Evolutionary conservation across 2,888 invertebrate species (phyloP), one percentile per base, ranked within the genome.

Genomic region (Alitta virens): DNA sequence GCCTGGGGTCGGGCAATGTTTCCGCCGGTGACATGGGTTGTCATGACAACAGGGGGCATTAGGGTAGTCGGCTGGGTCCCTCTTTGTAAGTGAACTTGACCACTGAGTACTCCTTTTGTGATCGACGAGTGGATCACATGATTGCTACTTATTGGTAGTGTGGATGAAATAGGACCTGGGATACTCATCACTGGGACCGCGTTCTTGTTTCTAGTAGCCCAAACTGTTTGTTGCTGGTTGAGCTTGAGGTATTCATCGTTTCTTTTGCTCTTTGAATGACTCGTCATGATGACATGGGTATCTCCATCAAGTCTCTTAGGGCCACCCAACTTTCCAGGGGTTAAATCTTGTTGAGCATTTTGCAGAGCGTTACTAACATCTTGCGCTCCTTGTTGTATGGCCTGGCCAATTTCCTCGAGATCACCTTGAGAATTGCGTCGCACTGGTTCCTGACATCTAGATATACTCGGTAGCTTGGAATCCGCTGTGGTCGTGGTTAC

Each of bases 111-210:
- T 33, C 33, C 33, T 12, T 33, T 33, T 5, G 57, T 57, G 43
- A 46, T 57, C 42, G 26, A 42, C 21, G 56, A 56, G 43, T 56
- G 56, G n/a, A 57, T 43, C 9, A 33, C 33, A 33, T 33, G 33
- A 33, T 33, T 33, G 33, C 57, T 57, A 49, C 25, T 57, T 49
- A 26, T 57, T 46, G n/a, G 49, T 18, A 59, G 59, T 14, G 38
- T 59, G 33, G 59, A 25, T 38, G 14, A 23, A 21, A 21, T 14
- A 38, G 23, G 16, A 25, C 16, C 24, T 52, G 24, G 16, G 9
- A 5, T 40, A n/a, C 23, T 49, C 21, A 25, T 46, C n/a, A 9
- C 57, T 21, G 40, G 40, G 7, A 24, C 24, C 9, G 21, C 16
- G 9, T 27, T 14, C 40, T 38, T 21, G 21, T 46, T 7, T 18